These are phyloP conservation scores for Litocranius walleri DNA, from an alignment of 2,113 vertebrate species.

Conservation along the genomic window DNA sequence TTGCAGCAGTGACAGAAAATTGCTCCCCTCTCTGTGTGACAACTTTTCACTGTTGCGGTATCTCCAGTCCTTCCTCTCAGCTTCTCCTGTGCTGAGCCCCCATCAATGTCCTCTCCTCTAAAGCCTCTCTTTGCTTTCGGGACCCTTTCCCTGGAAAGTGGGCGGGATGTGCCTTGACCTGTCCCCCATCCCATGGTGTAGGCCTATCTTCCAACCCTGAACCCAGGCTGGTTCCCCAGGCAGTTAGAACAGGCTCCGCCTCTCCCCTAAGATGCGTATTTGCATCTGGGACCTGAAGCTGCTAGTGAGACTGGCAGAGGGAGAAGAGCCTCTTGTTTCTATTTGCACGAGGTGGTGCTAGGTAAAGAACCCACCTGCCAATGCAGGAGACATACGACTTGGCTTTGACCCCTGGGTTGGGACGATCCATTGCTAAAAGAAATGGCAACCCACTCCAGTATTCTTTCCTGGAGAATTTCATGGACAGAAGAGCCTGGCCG, in stretches of 20 bases:
- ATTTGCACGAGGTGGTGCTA: not conserved
- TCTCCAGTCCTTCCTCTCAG: not conserved
- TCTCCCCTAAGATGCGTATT: not conserved
- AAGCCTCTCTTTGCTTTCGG: not conserved
- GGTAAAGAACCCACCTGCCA: not conserved
- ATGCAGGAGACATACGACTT: not conserved
- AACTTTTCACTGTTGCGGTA: rapidly evolving
- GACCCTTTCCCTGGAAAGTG: not conserved
- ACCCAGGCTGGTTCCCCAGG: not conserved
- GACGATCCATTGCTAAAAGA: not conserved
- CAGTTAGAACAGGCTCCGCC: not conserved
- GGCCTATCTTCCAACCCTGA: not conserved
- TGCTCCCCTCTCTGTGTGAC: not conserved
- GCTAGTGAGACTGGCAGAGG: not conserved
- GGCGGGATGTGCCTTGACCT: not conserved
- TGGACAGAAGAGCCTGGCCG: not conserved
- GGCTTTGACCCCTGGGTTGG: not conserved
- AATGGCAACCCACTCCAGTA: not conserved
- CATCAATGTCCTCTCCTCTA: not conserved
- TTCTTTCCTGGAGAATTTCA: not conserved
- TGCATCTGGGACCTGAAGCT: not conserved
- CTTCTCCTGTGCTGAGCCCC: not conserved
- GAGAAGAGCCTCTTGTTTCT: not conserved
- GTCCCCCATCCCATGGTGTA: not conserved
- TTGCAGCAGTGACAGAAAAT: not conserved